Percentiles rank a stretch among this genome's conserved stretches.
Conservation (phyloP, 2,797 vertebrate genomes). For the Spondyliosoma cantharus region DNA sequence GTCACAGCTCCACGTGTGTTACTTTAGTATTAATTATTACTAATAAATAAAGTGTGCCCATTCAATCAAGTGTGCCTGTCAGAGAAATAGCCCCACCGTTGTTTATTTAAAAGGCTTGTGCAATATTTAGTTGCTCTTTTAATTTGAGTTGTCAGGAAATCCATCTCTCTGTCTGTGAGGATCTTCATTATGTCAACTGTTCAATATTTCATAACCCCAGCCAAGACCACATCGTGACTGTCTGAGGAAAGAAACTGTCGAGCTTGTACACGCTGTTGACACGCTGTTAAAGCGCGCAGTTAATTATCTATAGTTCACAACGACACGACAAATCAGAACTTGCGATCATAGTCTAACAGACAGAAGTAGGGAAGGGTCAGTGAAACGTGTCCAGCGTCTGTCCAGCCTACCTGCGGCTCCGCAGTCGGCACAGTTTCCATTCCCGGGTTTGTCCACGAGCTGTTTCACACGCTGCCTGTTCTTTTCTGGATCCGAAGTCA, state of each 20-base stretch:
- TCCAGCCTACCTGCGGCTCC: slow-evolving; percentile 72
- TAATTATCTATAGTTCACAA: background rate
- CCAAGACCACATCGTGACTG: background rate
- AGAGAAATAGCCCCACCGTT: background rate
- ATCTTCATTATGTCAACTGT: background rate
- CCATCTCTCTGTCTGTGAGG: background rate
- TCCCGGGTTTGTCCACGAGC: slow-evolving; percentile 72
- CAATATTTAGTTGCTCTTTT: background rate
- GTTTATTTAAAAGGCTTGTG: background rate
- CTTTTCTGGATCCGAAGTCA: slow-evolving; percentile 60
- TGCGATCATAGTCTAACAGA: background rate
- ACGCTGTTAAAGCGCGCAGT: background rate
- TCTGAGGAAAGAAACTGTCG: slow-evolving; percentile 23
- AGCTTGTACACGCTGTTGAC: background rate
- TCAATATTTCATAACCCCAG: slow-evolving; percentile 12
- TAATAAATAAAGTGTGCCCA: background rate
- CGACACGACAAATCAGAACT: background rate
- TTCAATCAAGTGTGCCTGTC: background rate
- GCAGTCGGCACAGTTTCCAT: slow-evolving; percentile 77
- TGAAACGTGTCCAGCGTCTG: background rate
- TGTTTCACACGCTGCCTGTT: slow-evolving; percentile 59
- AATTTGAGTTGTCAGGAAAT: background rate
- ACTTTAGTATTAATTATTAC: too few relatives aligned
- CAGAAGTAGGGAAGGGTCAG: background rate
- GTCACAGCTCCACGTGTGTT: background rate